Base-by-base conservation (phyloP, 1,140 invertebrate species). In the Diorhabda sublineata region DNA sequence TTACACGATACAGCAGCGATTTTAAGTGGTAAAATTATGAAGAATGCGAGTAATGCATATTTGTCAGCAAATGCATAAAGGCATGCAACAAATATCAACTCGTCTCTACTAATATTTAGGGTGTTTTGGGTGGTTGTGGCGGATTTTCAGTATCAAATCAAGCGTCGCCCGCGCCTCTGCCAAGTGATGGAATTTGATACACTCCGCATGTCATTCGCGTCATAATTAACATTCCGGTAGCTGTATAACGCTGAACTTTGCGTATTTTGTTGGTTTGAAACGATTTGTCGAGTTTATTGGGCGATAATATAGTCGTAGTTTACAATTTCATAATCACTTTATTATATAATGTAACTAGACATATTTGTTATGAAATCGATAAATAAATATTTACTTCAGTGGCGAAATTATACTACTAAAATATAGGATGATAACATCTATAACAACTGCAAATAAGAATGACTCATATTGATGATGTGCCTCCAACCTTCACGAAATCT, bases 211-310 rank as follows among this genome's bases (percentile, higher is more conserved):
- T 78, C 75, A 77, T 71, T 73, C 70, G 68, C 72, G 69, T 78
- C 77, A 77, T 78, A 77, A 78, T 78, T 78, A 78, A 76, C 77
- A 78, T 78, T 78, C 77, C 76, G 66, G 58, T 69, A 69, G 68
- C 68, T 70, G 69, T 68, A 75, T 67, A 52, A 52, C 69, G 76
- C 62, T 61, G 64, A 69, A 75, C 70, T 73, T 73, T 69, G 68
- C 64, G 69, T 75, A 77, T 77, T 77, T 76, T 75, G 65, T 61
- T 68, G 70, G 65, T 64, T 62, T 62, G 44, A 41, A 58, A 47
- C 61, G 62, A 67, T 64, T 69, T 52, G 58, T 26, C 26, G 26
- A 26, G 26, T 26, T 26, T 26, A 26, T 26, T 26, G 26, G 26
- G 26, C 26, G 26, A 26, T 26, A 26, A 26, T 26, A 26, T 26